Conservation (phyloP, 2,888 invertebrate genomes). For the Orgyia antiqua region DNA sequence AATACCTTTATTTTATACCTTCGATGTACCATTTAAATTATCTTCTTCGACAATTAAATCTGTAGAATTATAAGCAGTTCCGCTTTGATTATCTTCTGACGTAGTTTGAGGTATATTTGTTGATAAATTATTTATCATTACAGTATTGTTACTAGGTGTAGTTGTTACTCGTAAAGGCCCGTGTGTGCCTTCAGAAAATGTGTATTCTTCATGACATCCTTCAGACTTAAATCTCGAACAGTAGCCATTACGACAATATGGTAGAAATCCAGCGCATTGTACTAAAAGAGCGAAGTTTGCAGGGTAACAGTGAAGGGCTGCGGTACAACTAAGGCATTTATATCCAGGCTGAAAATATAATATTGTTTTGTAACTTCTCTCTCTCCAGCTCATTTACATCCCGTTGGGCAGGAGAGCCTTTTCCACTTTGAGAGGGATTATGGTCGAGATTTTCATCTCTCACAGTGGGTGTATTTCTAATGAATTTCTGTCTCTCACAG, state of each 20-base stretch:
- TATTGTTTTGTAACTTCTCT: no score
- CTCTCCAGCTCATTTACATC: no score
- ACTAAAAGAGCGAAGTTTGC: slow-evolving; percentile 35
- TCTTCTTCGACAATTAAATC: neutral
- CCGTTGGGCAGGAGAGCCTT: no score
- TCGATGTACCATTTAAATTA: neutral
- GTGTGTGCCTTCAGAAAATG: slow-evolving; percentile 6
- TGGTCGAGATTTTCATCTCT: no score
- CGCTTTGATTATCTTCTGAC: slow-evolving; percentile 7
- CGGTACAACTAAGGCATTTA: slow-evolving; percentile 33
- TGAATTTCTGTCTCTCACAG: no score
- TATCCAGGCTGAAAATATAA: slow-evolving; percentile 41
- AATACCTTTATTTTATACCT: neutral
- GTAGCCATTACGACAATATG: slow-evolving; percentile 37
- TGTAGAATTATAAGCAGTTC: neutral
- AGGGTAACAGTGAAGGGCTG: slow-evolving; percentile 37
- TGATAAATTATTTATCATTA: neutral
- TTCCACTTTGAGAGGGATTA: no score
- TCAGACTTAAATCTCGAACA: slow-evolving; percentile 31
- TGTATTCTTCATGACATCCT: slow-evolving; percentile 24
- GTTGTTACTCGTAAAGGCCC: slow-evolving; percentile 3
- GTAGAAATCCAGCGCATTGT: slow-evolving; percentile 34
- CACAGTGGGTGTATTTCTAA: no score
- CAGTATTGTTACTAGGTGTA: slow-evolving; percentile 7
- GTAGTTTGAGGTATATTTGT: slow-evolving; percentile 1